These are phyloP conservation scores for Australoheros facetus DNA, from an alignment of 2,797 vertebrate genomes.

Conservation along the genomic window DNA sequence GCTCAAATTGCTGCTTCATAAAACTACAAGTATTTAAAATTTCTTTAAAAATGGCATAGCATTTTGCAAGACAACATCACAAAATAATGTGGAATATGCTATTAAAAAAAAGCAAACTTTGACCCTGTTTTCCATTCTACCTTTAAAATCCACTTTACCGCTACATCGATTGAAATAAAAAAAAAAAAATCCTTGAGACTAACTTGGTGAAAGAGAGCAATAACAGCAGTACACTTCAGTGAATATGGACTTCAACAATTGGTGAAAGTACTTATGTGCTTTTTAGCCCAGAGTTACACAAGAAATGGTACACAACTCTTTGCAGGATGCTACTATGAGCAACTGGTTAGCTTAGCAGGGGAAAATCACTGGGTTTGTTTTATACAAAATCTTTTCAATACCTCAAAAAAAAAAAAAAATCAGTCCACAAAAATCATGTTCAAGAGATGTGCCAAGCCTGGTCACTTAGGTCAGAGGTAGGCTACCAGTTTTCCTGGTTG, in stretches of 20 bases:
- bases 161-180: background rate
- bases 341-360: background rate
- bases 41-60: background rate
- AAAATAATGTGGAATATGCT: background rate
- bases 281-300: background rate
- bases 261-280: background rate
- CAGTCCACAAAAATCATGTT: background rate
- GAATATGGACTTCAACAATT: background rate
- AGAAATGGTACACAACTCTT: background rate
- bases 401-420: background rate
- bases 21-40: background rate
- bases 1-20: slow-evolving; percentile 7
- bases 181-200: background rate
- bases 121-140: slow-evolving; percentile 2
- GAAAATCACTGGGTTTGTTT: background rate
- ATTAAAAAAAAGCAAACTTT: background rate
- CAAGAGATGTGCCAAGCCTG: background rate
- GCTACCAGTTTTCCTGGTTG: background rate
- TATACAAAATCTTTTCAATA: background rate
- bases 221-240: background rate
- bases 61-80: background rate
- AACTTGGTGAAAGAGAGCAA: background rate
- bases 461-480: background rate
- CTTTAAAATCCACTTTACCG: slow-evolving; percentile 18
- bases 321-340: no score